Evolutionary conservation across 2,888 invertebrate genomes (phyloP).

Genomic region (Apamea sordens): DNA sequence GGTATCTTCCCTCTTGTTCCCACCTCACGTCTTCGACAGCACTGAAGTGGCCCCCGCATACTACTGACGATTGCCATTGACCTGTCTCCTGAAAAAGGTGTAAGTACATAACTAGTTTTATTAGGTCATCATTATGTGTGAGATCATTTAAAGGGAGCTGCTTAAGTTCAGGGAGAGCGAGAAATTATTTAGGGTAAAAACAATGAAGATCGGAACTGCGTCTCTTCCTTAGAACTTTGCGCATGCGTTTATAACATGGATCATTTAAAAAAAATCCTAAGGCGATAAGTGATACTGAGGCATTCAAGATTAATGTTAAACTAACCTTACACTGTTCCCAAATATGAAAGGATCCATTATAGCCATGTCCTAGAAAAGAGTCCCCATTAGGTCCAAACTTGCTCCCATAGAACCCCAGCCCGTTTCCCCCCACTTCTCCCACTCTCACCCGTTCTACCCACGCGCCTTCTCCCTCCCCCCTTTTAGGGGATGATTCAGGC

Average conservation of each 20-base stretch:
- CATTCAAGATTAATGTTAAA: background rate
- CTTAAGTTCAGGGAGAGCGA: background rate
- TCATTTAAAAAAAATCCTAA: background rate
- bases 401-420: slow-evolving; percentile 97
- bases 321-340: slow-evolving; percentile 92
- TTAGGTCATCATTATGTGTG: background rate
- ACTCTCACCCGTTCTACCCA: slow-evolving; percentile 96
- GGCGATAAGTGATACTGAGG: background rate
- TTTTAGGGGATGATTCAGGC: slow-evolving; percentile 80
- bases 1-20: slow-evolving; percentile 93
- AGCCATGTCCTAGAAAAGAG: slow-evolving; percentile 96
- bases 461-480: slow-evolving; percentile 83
- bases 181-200: background rate
- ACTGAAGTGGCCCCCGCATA: slow-evolving; percentile 95
- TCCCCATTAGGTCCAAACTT: slow-evolving; percentile 93
- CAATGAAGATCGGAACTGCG: background rate
- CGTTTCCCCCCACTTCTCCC: slow-evolving; percentile 98
- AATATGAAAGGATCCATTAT: slow-evolving; percentile 97
- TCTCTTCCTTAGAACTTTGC: background rate
- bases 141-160: background rate
- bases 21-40: slow-evolving; percentile 96
- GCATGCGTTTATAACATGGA: background rate
- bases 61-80: slow-evolving; percentile 92
- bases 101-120: background rate
- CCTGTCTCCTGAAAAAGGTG: slow-evolving; percentile 73